These are phyloP conservation scores for Thripadectes ignobilis DNA, from an alignment of 2,797 vertebrate genomes.

Conservation along the genomic window DNA sequence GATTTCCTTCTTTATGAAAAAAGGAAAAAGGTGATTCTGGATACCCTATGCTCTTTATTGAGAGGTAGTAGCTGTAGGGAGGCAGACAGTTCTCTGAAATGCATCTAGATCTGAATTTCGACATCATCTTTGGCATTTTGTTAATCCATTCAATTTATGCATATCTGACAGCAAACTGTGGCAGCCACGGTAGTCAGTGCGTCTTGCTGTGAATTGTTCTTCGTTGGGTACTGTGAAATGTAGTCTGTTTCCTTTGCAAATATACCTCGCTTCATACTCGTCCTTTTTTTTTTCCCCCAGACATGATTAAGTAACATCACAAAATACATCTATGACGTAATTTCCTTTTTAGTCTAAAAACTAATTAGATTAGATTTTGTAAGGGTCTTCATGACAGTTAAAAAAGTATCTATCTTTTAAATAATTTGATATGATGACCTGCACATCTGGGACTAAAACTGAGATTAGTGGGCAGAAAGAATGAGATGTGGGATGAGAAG, in stretches of 20 bases:
- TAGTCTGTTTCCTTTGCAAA: not conserved
- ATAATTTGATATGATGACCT: not conserved
- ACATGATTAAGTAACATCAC: not conserved
- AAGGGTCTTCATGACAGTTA: not conserved
- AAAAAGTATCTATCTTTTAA: not conserved
- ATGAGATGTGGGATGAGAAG: not conserved
- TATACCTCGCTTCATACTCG: not conserved
- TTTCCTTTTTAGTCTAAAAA: not conserved
- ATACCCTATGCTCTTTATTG: not conserved
- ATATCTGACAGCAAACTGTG: not conserved
- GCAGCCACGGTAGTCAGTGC: not conserved
- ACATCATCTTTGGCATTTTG: not conserved
- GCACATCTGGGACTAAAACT: not conserved
- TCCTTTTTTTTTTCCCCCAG: fast-evolving
- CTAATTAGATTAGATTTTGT: not conserved
- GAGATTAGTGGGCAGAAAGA: not conserved
- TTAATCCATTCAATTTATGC: not conserved
- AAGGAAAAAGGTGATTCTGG: not conserved
- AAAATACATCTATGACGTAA: not conserved
- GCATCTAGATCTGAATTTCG: not conserved
- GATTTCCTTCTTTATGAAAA: not conserved
- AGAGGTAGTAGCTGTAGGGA: not conserved
- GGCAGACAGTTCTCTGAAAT: not conserved
- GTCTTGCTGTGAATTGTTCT: not conserved
- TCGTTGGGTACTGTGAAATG: not conserved